These are phyloP conservation scores for Myodes glareolus DNA, from an alignment of 2,113 vertebrate species.

Conservation along the genomic window DNA sequence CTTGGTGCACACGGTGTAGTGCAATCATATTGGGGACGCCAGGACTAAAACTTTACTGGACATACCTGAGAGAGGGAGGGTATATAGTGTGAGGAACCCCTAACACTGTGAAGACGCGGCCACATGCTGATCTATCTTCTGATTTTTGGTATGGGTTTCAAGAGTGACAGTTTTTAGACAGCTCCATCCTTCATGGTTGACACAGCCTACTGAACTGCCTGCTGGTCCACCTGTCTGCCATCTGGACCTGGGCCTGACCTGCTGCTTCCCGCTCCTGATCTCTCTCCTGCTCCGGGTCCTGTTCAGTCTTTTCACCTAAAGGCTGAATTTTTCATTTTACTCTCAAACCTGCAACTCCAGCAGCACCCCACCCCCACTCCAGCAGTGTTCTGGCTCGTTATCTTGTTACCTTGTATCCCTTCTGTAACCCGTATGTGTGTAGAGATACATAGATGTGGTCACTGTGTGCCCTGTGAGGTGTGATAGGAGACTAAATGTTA, in stretches of 20 bases:
- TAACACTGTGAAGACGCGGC: background rate
- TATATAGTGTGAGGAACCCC: background rate
- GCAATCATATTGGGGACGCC: background rate
- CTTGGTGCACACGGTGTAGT: background rate
- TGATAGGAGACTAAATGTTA: background rate
- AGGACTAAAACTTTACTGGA: background rate
- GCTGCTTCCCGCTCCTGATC: background rate
- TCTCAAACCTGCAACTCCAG: background rate
- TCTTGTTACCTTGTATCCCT: background rate
- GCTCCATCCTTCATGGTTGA: background rate
- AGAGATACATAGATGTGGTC: too few species aligned
- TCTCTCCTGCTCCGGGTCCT: background rate
- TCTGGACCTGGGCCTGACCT: background rate
- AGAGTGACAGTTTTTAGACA: background rate
- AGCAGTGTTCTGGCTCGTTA: background rate
- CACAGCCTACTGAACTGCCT: background rate
- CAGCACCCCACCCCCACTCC: background rate
- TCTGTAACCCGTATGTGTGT: background rate
- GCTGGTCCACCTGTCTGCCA: background rate
- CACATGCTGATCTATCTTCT: background rate
- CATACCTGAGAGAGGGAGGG: background rate
- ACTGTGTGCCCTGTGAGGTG: background rate
- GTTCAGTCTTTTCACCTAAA: background rate
- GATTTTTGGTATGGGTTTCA: background rate
- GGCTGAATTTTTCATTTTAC: background rate